Evolutionary conservation across 1,140 invertebrate species (phyloP).

Genomic region (Micrasema longulum): DNA sequence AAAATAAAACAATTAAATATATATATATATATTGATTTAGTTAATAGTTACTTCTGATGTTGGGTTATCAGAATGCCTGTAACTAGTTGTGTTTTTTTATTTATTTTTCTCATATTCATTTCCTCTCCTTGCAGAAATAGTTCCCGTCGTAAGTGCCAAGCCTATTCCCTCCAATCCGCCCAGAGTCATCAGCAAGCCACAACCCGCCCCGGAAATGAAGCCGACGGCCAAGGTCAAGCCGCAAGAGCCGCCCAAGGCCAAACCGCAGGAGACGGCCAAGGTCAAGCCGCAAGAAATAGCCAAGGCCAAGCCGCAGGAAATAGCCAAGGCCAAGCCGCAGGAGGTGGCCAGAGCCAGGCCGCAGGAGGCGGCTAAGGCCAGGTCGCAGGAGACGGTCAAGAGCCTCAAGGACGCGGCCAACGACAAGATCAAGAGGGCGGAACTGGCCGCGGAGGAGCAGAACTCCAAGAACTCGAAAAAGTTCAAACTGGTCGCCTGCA

Average conservation of each 20-base stretch:
- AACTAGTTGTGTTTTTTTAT: not conserved
- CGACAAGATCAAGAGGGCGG: conserved; percentile 13
- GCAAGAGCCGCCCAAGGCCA: not conserved
- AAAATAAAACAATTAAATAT: too few species aligned
- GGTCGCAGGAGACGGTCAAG: not conserved
- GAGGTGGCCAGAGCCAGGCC: not conserved
- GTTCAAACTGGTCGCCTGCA: conserved; percentile 22
- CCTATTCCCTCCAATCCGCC: not conserved
- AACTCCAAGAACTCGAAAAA: conserved; percentile 22
- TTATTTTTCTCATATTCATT: not conserved
- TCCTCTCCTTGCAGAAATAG: too few species aligned
- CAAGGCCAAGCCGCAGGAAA: not conserved
- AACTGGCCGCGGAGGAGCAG: conserved; percentile 5
- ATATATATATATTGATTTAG: too few species aligned
- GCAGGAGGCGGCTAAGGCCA: not conserved
- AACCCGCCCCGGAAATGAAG: not conserved
- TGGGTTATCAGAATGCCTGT: too few species aligned
- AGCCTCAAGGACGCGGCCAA: conserved; percentile 13
- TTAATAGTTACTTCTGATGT: too few species aligned
- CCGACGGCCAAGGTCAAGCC: not conserved
- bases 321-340: not conserved
- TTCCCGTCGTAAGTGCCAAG: too few species aligned
- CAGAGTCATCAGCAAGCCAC: not conserved
- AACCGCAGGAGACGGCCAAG: not conserved
- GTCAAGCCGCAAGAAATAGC: not conserved